phyloP scores from a whole-genome alignment of 37 sponge, comb jelly and placozoan genomes.

The Ephydatia muelleri region DNA sequence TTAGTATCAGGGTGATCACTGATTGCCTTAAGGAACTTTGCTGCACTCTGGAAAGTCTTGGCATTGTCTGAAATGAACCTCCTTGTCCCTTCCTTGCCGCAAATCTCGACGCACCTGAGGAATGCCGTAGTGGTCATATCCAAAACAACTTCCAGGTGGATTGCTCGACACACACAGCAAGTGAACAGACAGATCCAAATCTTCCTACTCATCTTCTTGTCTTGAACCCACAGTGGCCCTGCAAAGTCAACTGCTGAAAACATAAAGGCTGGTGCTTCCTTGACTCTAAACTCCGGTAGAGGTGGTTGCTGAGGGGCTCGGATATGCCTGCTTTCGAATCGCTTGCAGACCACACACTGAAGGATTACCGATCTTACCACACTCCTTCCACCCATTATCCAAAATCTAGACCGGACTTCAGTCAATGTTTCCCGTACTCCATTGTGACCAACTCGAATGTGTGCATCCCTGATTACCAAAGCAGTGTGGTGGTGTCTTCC shows the following conservation, averaged over 20 bases:
- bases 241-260: conserved; percentile 32
- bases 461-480: too few relatives aligned
- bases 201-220: not conserved
- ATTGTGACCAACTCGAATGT: too few relatives aligned
- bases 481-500: too few relatives aligned
- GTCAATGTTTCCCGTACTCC: conserved; percentile 23
- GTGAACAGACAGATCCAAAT: conserved; percentile 41
- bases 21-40: conserved; percentile 19
- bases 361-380: conserved; percentile 6
- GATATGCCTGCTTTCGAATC: conserved; percentile 14
- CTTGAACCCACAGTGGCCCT: conserved; percentile 25
- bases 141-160: conserved; percentile 28
- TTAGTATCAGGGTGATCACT: not conserved
- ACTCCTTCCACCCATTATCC: conserved; percentile 35
- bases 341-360: too few relatives aligned
- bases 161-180: conserved; percentile 33
- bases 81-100: conserved; percentile 41
- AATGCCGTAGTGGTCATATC: conserved; percentile 18
- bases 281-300: too few relatives aligned
- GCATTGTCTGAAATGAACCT: conserved; percentile 41
- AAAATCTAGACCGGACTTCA: conserved; percentile 18
- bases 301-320: conserved; percentile 16
- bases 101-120: conserved; percentile 34
- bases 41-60: conserved; percentile 41
- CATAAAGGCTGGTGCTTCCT: conserved; percentile 28